Evolutionary conservation across 2,113 vertebrate species (phyloP).

Genomic region (Rhabdornis inornatus): DNA sequence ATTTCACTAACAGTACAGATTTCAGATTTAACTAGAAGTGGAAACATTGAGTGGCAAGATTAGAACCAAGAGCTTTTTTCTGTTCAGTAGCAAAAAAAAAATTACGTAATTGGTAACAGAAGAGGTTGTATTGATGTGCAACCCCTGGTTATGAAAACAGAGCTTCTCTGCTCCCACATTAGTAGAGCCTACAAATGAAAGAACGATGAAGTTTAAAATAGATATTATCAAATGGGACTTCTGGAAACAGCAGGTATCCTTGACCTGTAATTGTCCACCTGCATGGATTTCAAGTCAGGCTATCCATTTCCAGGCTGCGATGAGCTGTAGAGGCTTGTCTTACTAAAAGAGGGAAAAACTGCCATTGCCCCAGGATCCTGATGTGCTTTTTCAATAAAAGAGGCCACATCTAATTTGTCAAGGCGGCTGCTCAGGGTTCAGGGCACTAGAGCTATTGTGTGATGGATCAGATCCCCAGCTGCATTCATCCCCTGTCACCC

Average conservation of each 20-base stretch:
- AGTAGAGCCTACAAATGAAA: background rate
- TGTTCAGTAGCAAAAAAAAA: background rate
- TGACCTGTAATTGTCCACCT: background rate
- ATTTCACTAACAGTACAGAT: background rate
- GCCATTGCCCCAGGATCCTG: constrained; percentile 8
- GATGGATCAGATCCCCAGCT: background rate
- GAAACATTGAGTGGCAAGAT: background rate
- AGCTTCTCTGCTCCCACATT: background rate
- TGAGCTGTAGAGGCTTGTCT: background rate
- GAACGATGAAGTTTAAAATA: background rate
- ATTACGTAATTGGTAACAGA: background rate
- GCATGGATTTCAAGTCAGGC: background rate
- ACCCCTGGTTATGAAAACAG: background rate
- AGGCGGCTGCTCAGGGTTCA: constrained; percentile 9
- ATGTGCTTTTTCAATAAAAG: constrained; percentile 33
- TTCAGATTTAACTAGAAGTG: background rate
- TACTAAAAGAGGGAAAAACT: background rate
- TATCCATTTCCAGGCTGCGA: background rate
- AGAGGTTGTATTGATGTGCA: background rate
- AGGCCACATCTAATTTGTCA: constrained; percentile 29
- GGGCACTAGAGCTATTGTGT: background rate
- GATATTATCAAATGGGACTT: background rate
- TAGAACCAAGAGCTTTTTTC: background rate
- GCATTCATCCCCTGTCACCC: background rate
- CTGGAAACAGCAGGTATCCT: constrained; percentile 10